Evolutionary conservation across 2,888 invertebrate species (phyloP).

Genomic region (Nomada ferruginata): DNA sequence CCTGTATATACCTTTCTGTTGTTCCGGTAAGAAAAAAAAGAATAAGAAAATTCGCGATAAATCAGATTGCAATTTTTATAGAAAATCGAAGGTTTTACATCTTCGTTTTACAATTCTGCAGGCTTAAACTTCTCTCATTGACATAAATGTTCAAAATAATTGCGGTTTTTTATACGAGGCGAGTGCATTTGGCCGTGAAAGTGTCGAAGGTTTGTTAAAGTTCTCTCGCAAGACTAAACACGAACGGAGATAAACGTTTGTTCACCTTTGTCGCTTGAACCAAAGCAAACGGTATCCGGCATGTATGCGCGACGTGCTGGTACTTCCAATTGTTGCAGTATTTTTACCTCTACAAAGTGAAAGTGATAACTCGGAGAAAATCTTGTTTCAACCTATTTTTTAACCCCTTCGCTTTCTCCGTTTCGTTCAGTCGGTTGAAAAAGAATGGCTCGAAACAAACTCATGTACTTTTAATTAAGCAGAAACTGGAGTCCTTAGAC

Average conservation of each 20-base stretch:
- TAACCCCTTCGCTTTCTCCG: not conserved
- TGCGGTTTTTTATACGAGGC: not conserved
- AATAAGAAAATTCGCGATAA: too few relatives aligned
- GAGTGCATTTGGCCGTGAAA: not conserved
- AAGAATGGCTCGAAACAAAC: too few relatives aligned
- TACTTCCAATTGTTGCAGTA: slow-evolving; percentile 1
- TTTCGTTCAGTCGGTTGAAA: not conserved
- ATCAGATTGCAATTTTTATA: too few relatives aligned
- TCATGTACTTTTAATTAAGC: too few relatives aligned
- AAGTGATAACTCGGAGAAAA: slow-evolving; percentile 5
- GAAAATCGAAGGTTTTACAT: too few relatives aligned
- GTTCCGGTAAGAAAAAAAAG: too few relatives aligned
- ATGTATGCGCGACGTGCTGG: not conserved
- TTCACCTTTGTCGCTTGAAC: slow-evolving; percentile 4
- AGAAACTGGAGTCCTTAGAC: too few relatives aligned
- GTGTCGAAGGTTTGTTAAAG: not conserved
- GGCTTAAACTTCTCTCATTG: not conserved
- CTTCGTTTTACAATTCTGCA: not conserved
- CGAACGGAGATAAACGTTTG: slow-evolving; percentile 5
- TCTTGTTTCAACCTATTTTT: not conserved
- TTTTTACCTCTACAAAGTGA: not conserved
- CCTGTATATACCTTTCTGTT: too few relatives aligned
- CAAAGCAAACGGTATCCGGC: not conserved
- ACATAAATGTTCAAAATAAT: not conserved
- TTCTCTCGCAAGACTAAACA: not conserved